Evolutionary conservation across 1,140 invertebrate genomes (phyloP), one percentile per base, ranked within the genome.

Genomic region (Drosophila nigromelanica): DNA sequence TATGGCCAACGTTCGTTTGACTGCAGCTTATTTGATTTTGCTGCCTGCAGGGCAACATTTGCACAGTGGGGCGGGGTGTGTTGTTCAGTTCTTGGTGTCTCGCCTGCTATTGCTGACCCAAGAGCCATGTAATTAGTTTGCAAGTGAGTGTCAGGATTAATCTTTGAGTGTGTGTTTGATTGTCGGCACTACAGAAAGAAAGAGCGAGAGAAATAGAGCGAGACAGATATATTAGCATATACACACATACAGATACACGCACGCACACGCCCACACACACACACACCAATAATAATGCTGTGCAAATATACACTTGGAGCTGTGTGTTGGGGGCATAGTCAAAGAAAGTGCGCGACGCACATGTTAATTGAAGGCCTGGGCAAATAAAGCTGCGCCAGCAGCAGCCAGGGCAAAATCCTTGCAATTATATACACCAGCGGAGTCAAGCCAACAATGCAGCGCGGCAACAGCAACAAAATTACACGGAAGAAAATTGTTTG

Each of bases 41-140:
- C 30, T 52, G 71, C 18, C 72, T 56, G 47, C 50, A 27, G 63
- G 52, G 48, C 40, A 33, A 50, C 30, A 62, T 73, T 40, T 59
- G 42, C 71, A 48, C 50, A 69, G 50, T 37, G 27, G 21, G 11
- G 12, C 8, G 7, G 33, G 35, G n/a, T 18, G n/a, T 18, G 33
- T 18, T 40, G 15, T 40, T 39, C 35, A 54, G 51, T 54, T 40
- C 51, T 39, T n/a, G 43, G n/a, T n/a, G 21, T 33, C 42, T 58
- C 15, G 55, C 55, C 55, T 58, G 45, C 55, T 58, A 58, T 43
- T 58, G 55, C 76, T 83, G 79, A 78, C 80, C 85, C 83, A 89
- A 89, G 83, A 89, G 83, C 70, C 80, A 83, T 89, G 83, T 89
- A 89, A 89, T 89, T 89, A 89, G 83, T 89, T 89, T 89, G 85